A percentile compares a stretch with the other conserved stretches of the same genome.
phyloP scores from a whole-genome alignment of 2,113 vertebrate species.

The Ammodytes marinus region DNA sequence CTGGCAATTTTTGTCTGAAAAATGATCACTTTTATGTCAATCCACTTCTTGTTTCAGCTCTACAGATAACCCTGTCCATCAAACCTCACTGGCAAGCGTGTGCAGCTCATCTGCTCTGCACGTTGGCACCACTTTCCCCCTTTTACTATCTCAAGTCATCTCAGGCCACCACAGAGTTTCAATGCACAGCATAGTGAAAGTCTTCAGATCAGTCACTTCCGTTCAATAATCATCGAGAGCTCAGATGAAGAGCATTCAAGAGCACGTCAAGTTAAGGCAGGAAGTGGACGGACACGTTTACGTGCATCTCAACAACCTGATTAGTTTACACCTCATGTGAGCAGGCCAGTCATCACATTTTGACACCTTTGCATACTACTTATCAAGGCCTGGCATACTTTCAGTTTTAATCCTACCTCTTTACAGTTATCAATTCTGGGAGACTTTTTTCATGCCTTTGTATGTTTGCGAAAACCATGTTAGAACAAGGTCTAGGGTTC shows the following conservation, averaged over 20 bases:
- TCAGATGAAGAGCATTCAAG: neutral
- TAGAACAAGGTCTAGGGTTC: neutral
- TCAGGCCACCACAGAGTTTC: conserved; percentile 54
- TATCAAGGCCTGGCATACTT: neutral
- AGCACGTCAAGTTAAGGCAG: conserved; percentile 7
- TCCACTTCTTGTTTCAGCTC: neutral
- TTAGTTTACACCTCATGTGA: neutral
- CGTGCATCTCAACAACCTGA: neutral
- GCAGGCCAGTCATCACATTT: neutral
- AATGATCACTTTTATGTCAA: neutral
- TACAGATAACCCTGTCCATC: neutral
- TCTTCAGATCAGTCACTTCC: conserved; percentile 65
- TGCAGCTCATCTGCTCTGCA: conserved; percentile 8
- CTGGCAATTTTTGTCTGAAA: neutral
- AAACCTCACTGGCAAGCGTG: neutral
- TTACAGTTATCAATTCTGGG: no score
- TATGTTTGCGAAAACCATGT: neutral
- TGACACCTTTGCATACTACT: neutral
- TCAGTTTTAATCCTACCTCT: neutral
- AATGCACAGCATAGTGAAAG: conserved; percentile 33
- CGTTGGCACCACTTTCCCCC: neutral
- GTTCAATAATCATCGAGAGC: conserved; percentile 20
- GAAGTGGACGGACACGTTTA: conserved; percentile 15
- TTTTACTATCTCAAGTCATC: conserved; percentile 41
- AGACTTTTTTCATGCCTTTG: neutral